phyloP scores from a whole-genome alignment of 2,113 vertebrate genomes.

The Cepphus grylle region DNA sequence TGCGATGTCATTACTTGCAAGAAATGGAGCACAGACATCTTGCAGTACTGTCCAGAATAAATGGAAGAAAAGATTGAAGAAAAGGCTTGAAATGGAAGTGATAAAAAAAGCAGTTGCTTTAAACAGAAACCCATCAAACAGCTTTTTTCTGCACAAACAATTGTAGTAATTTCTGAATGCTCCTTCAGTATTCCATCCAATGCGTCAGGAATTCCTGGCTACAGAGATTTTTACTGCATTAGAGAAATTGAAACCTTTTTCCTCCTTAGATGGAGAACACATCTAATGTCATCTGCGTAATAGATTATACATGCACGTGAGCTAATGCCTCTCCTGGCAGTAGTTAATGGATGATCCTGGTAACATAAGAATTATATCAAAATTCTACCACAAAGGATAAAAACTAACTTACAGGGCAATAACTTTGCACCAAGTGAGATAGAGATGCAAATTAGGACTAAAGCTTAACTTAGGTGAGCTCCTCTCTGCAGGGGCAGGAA shows the following conservation, averaged over 20 bases:
- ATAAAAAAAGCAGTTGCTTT: background rate
- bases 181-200: background rate
- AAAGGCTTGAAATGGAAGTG: background rate
- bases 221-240: background rate
- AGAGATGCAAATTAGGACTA: background rate
- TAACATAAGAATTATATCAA: background rate
- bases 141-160: background rate
- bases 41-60: background rate
- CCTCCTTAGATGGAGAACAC: background rate
- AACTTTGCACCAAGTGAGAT: background rate
- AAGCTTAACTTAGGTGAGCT: background rate
- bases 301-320: fast-evolving
- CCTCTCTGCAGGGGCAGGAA: background rate
- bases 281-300: background rate
- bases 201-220: background rate
- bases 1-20: background rate
- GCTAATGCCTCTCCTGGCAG: background rate
- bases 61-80: background rate
- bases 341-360: background rate
- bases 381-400: background rate
- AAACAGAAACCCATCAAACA: background rate
- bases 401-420: background rate
- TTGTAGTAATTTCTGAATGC: background rate
- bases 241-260: background rate
- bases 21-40: background rate